These are phyloP conservation scores for Hyposoter didymator DNA, from an alignment of 2,888 invertebrate species.

Conservation along the genomic window DNA sequence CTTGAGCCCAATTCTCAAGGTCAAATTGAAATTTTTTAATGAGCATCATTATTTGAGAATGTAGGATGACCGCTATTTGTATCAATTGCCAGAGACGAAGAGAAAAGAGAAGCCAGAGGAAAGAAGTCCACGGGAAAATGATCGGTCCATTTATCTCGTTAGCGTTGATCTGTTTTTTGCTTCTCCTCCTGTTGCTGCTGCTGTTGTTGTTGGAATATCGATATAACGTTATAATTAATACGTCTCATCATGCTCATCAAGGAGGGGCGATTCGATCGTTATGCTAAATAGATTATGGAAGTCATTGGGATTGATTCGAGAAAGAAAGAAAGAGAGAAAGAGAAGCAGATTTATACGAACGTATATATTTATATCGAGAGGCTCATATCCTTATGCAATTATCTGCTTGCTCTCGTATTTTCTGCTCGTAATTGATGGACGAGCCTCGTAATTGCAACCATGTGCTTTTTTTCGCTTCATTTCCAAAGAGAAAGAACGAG, in stretches of 20 bases:
- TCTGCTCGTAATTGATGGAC: slow-evolving; percentile 51
- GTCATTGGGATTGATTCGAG: slow-evolving; percentile 21
- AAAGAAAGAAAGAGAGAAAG: slow-evolving; percentile 18
- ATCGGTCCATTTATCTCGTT: slow-evolving; percentile 4
- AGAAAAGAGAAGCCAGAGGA: slow-evolving; percentile 6
- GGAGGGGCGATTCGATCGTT: slow-evolving; percentile 51
- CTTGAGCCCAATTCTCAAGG: background rate
- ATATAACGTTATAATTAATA: slow-evolving; percentile 51
- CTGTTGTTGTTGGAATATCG: background rate
- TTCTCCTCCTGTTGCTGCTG: background rate
- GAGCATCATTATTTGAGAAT: background rate
- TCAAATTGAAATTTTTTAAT: background rate
- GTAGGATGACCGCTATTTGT: slow-evolving; percentile 57
- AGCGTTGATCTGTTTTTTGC: background rate
- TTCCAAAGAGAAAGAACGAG: slow-evolving; percentile 6
- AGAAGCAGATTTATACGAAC: background rate
- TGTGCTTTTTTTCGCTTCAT: slow-evolving; percentile 47
- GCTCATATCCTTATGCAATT: slow-evolving; percentile 57
- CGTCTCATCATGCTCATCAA: slow-evolving; percentile 32
- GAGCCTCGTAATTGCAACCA: slow-evolving; percentile 56
- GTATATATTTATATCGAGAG: slow-evolving; percentile 25
- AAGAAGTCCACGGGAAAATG: background rate
- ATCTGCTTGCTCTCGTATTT: slow-evolving; percentile 53
- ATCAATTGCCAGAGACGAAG: slow-evolving; percentile 24
- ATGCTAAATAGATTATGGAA: slow-evolving; percentile 54